These are phyloP conservation scores for Acridotheres tristis DNA, from an alignment of 2,797 vertebrate genomes.

Conservation along the genomic window DNA sequence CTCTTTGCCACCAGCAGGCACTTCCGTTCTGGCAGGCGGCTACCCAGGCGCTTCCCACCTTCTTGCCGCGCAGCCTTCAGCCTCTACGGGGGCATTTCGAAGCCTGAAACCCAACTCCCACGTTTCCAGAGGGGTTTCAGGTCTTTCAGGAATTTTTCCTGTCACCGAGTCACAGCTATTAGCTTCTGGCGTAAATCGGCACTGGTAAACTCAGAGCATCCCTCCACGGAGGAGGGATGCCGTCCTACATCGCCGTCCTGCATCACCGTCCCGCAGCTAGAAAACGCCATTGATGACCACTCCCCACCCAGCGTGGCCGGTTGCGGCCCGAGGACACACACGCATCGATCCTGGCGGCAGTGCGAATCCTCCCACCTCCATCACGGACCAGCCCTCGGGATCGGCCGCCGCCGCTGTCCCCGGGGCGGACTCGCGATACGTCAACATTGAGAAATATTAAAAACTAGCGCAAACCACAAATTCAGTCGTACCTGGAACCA, in stretches of 20 bases:
- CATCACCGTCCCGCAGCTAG: background rate
- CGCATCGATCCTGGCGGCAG: background rate
- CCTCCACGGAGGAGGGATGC: background rate
- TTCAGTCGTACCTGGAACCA: fast-evolving
- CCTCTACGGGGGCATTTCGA: background rate
- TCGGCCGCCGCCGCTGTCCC: too few species aligned
- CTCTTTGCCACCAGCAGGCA: too few species aligned
- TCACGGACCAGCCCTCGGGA: background rate
- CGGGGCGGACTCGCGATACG: fast-evolving
- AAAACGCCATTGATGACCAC: background rate
- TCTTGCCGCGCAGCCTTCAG: background rate
- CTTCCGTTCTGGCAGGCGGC: background rate
- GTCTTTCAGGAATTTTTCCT: background rate
- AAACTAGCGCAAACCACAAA: background rate
- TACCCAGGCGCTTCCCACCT: background rate
- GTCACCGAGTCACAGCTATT: background rate
- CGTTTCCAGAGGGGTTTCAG: background rate
- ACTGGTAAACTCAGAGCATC: background rate
- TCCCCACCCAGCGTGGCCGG: too few species aligned
- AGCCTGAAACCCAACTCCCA: background rate
- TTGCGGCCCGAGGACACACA: background rate
- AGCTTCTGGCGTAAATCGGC: background rate
- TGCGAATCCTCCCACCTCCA: background rate
- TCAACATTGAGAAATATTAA: background rate
- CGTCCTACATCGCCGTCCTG: too few species aligned